A percentile compares a stretch with the other conserved stretches of the same genome.
Conservation (phyloP, 1,140 invertebrate species). For the Drosophila pseudoananassae region DNA sequence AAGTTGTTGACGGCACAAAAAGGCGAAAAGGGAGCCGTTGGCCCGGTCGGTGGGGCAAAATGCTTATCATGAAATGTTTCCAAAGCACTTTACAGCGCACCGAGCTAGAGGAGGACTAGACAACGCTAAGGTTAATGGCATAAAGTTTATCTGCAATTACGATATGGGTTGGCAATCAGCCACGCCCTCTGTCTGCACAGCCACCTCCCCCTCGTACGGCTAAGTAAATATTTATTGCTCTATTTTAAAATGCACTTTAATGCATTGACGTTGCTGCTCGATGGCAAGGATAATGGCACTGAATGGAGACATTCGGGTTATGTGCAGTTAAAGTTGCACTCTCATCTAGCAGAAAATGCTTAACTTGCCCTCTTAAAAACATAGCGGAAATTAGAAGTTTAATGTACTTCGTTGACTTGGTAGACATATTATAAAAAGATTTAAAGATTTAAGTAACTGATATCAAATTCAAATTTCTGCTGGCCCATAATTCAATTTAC, state of each 20-base stretch:
- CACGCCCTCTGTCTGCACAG: slow-evolving; percentile 4
- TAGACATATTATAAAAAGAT: neutral
- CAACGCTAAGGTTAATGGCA: slow-evolving; percentile 78
- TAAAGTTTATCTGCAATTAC: slow-evolving; percentile 81
- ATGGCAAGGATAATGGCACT: slow-evolving; percentile 29
- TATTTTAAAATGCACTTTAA: slow-evolving; percentile 79
- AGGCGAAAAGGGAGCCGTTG: slow-evolving; percentile 17
- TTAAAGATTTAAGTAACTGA: neutral
- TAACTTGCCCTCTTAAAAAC: too few relatives aligned
- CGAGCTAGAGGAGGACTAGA: slow-evolving; percentile 40
- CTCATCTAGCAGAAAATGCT: neutral
- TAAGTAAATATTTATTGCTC: slow-evolving; percentile 76
- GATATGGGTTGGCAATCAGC: slow-evolving; percentile 72
- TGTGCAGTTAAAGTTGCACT: slow-evolving; percentile 8
- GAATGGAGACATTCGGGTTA: slow-evolving; percentile 35
- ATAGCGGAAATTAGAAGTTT: neutral
- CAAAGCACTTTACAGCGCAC: slow-evolving; percentile 64
- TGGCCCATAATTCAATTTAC: slow-evolving; percentile 65
- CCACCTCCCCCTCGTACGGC: slow-evolving; percentile 2
- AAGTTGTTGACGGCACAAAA: slow-evolving; percentile 53
- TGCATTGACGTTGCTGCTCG: slow-evolving; percentile 25
- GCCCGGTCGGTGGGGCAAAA: slow-evolving; percentile 20
- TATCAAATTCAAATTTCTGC: slow-evolving; percentile 52
- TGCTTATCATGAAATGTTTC: slow-evolving; percentile 77
- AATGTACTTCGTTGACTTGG: neutral